Evolutionary conservation across 2,888 invertebrate species (phyloP).

Genomic region (Apodemia duryi): DNA sequence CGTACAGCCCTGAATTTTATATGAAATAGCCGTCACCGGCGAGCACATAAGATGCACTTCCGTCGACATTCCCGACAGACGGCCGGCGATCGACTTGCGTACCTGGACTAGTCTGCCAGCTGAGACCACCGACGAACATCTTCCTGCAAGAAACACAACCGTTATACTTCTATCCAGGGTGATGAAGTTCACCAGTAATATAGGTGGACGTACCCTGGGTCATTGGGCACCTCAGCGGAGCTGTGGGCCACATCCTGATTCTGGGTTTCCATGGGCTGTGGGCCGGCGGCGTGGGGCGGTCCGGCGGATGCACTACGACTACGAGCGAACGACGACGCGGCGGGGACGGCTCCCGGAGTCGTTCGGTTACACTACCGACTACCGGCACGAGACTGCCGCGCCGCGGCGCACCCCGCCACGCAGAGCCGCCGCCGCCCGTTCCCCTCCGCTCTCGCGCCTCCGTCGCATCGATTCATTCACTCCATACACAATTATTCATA

Average conservation of each 20-base stretch:
- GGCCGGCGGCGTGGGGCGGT: slow-evolving; percentile 63
- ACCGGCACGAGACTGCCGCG: slow-evolving; percentile 83
- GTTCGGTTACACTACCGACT: slow-evolving; percentile 84
- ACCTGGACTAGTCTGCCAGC: slow-evolving; percentile 99
- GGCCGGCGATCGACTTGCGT: slow-evolving; percentile 67
- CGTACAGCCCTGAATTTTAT: slow-evolving; percentile 44
- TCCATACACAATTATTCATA: slow-evolving; percentile 76
- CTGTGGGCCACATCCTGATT: slow-evolving; percentile 90
- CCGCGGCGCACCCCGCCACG: slow-evolving; percentile 53
- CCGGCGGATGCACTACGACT: slow-evolving; percentile 79
- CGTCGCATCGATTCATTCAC: slow-evolving; percentile 78
- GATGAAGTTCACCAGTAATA: slow-evolving; percentile 33
- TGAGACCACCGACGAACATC: slow-evolving; percentile 99
- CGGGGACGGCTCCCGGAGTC: slow-evolving; percentile 81
- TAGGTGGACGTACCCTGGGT: slow-evolving; percentile 88
- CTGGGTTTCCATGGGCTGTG: slow-evolving; percentile 84
- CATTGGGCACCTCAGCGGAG: slow-evolving; percentile 95
- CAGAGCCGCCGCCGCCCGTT: slow-evolving; percentile 49
- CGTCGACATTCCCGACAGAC: slow-evolving; percentile 46
- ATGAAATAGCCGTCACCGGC: slow-evolving; percentile 48
- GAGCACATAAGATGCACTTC: slow-evolving; percentile 59
- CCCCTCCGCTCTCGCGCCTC: slow-evolving; percentile 47
- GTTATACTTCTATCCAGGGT: slow-evolving; percentile 49
- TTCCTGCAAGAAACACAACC: slow-evolving; percentile 91
- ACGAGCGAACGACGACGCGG: slow-evolving; percentile 78